Percentiles rank a stretch among this genome's conserved stretches.
These are phyloP conservation scores for Petrosia ficiformis DNA, from an alignment of 37 sponge, comb jelly and placozoan species.

Conservation along the genomic window DNA sequence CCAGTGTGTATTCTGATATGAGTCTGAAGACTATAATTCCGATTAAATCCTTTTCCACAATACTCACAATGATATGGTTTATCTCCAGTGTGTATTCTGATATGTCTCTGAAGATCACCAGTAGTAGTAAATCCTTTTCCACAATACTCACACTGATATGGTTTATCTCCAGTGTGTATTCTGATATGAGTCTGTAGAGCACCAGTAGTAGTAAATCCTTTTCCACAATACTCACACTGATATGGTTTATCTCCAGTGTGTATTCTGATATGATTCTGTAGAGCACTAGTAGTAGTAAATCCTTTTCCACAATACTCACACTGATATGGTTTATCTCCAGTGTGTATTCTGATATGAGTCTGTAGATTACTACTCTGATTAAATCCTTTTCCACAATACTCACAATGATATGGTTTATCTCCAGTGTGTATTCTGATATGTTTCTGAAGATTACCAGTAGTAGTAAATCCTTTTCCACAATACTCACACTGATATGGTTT, in stretches of 20 bases:
- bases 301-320: conserved; percentile 52
- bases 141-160: conserved; percentile 61
- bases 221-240: conserved; percentile 67
- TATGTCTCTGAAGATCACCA: too few species aligned
- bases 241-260: conserved; percentile 67
- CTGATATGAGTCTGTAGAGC: conserved; percentile 43
- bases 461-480: conserved; percentile 59
- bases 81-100: too few species aligned
- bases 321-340: conserved; percentile 58
- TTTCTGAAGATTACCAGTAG: conserved; percentile 48
- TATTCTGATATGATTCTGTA: conserved; percentile 48
- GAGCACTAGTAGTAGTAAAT: conserved; percentile 32
- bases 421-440: conserved; percentile 84
- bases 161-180: conserved; percentile 76
- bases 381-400: conserved; percentile 48
- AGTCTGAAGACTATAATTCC: too few species aligned
- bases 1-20: too few species aligned
- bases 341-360: conserved; percentile 57
- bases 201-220: conserved; percentile 37
- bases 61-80: too few species aligned
- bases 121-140: conserved; percentile 66
- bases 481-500: conserved; percentile 75
- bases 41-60: too few species aligned
- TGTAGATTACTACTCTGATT: conserved; percentile 34
- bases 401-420: conserved; percentile 48